phyloP scores from a whole-genome alignment of 2,888 invertebrate species.

The Beris chalybata region DNA sequence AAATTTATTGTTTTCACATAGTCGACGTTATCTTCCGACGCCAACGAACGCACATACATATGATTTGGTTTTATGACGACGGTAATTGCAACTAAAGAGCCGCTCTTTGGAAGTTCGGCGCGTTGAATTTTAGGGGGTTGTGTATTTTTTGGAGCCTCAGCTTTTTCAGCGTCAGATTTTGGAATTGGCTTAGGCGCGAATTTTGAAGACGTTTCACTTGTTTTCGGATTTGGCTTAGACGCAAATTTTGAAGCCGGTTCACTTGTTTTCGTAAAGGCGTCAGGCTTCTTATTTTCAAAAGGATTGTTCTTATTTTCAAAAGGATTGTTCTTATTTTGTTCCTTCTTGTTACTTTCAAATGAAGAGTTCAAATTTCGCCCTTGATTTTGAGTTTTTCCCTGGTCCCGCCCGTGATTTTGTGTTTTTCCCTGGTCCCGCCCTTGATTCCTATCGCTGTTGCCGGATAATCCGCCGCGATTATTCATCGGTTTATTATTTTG shows the following conservation, averaged over 20 bases:
- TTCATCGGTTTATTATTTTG: no score
- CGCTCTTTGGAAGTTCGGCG: constrained; percentile 22
- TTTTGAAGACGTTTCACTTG: not conserved
- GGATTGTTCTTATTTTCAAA: constrained; percentile 1
- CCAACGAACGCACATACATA: constrained; percentile 49
- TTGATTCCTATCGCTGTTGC: no score
- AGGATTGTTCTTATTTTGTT: not conserved
- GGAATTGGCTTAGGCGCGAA: not conserved
- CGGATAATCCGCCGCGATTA: no score
- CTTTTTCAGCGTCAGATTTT: not conserved
- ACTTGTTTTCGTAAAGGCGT: not conserved
- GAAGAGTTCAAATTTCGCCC: not conserved
- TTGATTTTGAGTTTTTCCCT: not conserved
- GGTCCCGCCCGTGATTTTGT: not conserved
- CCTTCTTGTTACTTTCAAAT: not conserved
- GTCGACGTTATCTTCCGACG: constrained; percentile 42
- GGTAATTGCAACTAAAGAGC: constrained; percentile 42
- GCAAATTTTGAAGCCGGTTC: not conserved
- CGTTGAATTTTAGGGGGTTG: not conserved
- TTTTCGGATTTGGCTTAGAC: not conserved
- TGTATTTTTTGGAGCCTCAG: not conserved
- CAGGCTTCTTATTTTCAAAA: constrained; percentile 2
- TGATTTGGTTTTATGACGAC: constrained; percentile 50
- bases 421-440: not conserved
- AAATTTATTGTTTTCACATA: constrained; percentile 45